Percentiles rank a stretch among this genome's conserved stretches.
phyloP scores from a whole-genome alignment of 2,888 invertebrate species.

The Yponomeuta malinellus region DNA sequence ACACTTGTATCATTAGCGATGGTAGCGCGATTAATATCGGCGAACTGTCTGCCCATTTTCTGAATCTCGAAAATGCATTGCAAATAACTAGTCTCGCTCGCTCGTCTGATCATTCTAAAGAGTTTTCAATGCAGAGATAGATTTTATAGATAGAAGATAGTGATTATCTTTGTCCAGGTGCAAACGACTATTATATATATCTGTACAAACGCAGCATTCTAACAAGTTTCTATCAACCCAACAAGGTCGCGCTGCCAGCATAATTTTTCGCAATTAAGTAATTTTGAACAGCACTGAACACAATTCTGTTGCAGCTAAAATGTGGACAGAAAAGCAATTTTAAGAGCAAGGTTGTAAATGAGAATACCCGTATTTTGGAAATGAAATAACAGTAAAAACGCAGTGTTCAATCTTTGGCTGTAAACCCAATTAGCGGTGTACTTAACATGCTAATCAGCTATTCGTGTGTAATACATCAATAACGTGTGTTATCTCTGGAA shows the following conservation, averaged over 20 bases:
- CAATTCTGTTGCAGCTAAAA: neutral
- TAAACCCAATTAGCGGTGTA: neutral
- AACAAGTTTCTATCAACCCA: constrained; percentile 11
- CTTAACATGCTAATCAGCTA: constrained; percentile 3
- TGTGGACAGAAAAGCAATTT: neutral
- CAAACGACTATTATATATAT: neutral
- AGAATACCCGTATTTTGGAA: neutral
- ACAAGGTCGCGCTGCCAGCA: constrained; percentile 9
- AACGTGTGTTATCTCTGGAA: constrained; percentile 1
- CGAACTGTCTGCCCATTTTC: neutral
- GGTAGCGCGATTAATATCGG: neutral
- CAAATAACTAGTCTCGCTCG: neutral
- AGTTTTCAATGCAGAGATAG: no score
- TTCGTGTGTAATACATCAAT: neutral
- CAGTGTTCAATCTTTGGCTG: neutral
- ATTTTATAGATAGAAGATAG: no score
- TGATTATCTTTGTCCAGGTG: neutral
- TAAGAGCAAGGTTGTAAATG: neutral
- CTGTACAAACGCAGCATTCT: constrained; percentile 4
- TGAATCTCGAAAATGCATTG: neutral
- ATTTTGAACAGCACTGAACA: constrained; percentile 6
- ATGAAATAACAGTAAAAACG: neutral
- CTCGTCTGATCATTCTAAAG: no score
- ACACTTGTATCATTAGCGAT: constrained; percentile 4
- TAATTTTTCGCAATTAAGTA: constrained; percentile 12